Base-by-base conservation (phyloP, 2,888 invertebrate genomes). In the Microctonus hyperodae region DNA sequence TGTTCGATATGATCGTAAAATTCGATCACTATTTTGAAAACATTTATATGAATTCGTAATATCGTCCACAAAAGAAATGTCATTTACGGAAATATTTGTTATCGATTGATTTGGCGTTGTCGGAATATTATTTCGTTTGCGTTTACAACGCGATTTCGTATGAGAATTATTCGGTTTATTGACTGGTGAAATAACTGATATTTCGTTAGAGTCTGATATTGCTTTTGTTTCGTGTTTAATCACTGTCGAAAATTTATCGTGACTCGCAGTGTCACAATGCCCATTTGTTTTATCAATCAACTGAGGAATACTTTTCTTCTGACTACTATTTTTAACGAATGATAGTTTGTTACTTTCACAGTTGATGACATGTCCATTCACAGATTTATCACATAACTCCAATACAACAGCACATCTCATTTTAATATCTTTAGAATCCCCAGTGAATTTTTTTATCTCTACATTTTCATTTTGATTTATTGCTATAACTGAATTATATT, bases 1-100 rank as follows among this genome's bases (percentile, higher is more conserved):
- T 11, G 53, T 66, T 28, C 44, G 23, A 28, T 56, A 65, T 11
- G 60, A 53, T 25, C 53, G 59, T 7, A 60, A 7, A 13, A 60
- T 50, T 33, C 59, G 59, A 60, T 65, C 53, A 16, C 25, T 20
- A 31, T 31, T 20, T 23, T 35, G 44, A 44, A 16, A 22, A 10
- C n/a, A 53, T 64, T 33, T 35, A 56, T 40, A 20, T 55, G 9
- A 48, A 44, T 35, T 23, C 50, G 16, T 22, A 53, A 35, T 13
- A 40, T 40, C 33, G 11, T 13, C 25, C 61, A 48, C 22, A 50
- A 31, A 10, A 44, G 25, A 10, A 31, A 28, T 59, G 25, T 44
- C 28, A n/a, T 59, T 59, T n/a, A 40, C 25, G 13, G 28, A 23
- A 25, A 22, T 44, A 23, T 59, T 59, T 16, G 16, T 40, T 28